phyloP scores from a whole-genome alignment of 2,113 vertebrate species.

The Labrus mixtus region DNA sequence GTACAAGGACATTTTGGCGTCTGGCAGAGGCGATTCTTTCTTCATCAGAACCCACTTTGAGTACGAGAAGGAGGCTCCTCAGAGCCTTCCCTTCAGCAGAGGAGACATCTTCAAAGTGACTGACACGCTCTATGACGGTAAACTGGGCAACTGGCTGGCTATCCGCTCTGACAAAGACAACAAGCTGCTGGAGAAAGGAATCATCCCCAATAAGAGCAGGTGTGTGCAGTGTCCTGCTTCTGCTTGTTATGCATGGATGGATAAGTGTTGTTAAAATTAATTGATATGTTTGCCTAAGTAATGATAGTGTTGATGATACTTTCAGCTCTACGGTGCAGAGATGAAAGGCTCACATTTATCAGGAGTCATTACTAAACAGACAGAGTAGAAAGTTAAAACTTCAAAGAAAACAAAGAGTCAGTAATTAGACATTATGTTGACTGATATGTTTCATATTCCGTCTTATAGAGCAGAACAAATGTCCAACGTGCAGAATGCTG shows the following conservation, averaged over 20 bases:
- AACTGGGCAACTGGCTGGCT: slow-evolving; percentile 95
- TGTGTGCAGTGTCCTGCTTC: slow-evolving; percentile 42
- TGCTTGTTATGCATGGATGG: no score
- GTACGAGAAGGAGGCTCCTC: slow-evolving; percentile 93
- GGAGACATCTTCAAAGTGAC: slow-evolving; percentile 97
- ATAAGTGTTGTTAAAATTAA: no score
- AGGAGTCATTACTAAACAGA: no score
- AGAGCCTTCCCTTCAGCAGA: slow-evolving; percentile 91
- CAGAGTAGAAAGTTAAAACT: no score
- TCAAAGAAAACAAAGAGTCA: no score
- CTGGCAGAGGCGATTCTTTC: slow-evolving; percentile 96
- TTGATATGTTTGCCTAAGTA: no score
- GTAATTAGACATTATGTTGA: no score
- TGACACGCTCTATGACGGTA: slow-evolving; percentile 96
- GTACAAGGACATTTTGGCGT: slow-evolving; percentile 94
- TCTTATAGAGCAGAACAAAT: slow-evolving; percentile 93
- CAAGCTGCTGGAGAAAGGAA: slow-evolving; percentile 93
- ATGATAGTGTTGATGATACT: no score
- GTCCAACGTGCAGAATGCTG: slow-evolving; percentile 94
- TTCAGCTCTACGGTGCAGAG: no score
- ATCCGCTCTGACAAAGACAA: slow-evolving; percentile 89
- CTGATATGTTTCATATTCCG: neutral
- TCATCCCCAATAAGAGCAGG: slow-evolving; percentile 99
- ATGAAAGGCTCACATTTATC: no score
- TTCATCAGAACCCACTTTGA: slow-evolving; percentile 98